Conservation (phyloP, 2,888 invertebrate genomes). For the Polyommatus iphigenia region DNA sequence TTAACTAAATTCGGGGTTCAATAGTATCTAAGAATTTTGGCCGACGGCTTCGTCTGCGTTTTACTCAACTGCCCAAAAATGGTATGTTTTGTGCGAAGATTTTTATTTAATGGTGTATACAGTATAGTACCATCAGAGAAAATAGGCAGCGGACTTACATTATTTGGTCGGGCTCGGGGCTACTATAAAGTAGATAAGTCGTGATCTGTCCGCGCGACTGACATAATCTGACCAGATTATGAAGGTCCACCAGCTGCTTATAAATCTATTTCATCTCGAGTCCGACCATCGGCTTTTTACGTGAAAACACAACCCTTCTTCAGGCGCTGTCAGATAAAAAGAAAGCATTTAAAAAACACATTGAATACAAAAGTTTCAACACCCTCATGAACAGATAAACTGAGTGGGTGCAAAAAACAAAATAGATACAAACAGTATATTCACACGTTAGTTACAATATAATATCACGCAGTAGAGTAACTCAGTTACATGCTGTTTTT, state of each 20-base stretch:
- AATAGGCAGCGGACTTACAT: too few relatives aligned
- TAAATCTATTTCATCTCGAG: too few relatives aligned
- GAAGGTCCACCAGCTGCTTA: too few relatives aligned
- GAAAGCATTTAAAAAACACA: background rate
- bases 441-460: conserved; percentile 27
- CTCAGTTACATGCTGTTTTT: background rate
- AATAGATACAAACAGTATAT: conserved; percentile 8
- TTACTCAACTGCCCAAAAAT: background rate
- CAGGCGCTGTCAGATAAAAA: background rate
- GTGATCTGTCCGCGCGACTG: too few relatives aligned
- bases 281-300: background rate
- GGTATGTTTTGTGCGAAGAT: background rate
- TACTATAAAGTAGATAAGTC: too few relatives aligned
- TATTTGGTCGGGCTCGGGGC: too few relatives aligned
- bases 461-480: background rate
- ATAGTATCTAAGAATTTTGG: background rate
- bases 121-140: too few relatives aligned
- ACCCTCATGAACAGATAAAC: background rate
- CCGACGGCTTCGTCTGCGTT: background rate
- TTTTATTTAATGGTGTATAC: too few relatives aligned
- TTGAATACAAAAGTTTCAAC: background rate
- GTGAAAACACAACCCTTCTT: background rate
- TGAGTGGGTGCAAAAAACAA: conserved; percentile 22
- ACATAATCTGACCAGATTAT: too few relatives aligned
- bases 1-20: background rate